Percentiles rank a stretch among this genome's conserved stretches.
phyloP scores from a whole-genome alignment of 2,888 invertebrate species.

The Zygaena filipendulae region DNA sequence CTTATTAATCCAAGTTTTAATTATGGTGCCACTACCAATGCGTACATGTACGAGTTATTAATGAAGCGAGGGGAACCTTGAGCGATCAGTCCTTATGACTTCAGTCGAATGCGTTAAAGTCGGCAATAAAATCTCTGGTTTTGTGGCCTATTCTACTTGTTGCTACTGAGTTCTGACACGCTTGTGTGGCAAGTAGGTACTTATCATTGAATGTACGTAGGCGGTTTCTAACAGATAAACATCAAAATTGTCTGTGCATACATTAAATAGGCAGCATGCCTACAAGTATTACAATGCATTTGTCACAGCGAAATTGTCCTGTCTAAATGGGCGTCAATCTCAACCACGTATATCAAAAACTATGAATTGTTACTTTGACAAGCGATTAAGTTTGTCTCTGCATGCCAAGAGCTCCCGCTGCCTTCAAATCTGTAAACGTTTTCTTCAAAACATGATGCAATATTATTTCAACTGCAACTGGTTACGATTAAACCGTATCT shows the following conservation, averaged over 20 bases:
- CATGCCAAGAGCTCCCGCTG: constrained; percentile 28
- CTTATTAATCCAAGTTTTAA: too few species aligned
- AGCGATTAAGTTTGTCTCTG: constrained; percentile 25
- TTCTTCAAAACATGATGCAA: too few species aligned
- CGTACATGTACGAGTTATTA: too few species aligned
- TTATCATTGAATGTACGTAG: constrained; percentile 24
- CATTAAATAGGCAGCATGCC: constrained; percentile 29
- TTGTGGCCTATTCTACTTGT: constrained; percentile 29
- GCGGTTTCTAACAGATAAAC: constrained; percentile 24
- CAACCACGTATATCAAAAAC: too few species aligned
- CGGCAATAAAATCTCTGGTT: constrained; percentile 25
- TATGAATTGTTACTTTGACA: constrained; percentile 31
- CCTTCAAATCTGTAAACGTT: too few species aligned
- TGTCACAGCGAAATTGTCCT: constrained; percentile 29
- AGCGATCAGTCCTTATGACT: too few species aligned
- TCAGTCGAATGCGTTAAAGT: too few species aligned
- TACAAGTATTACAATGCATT: constrained; percentile 33
- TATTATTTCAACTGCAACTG: too few species aligned
- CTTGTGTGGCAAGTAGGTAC: constrained; percentile 19
- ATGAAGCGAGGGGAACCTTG: too few species aligned
- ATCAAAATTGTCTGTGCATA: constrained; percentile 27
- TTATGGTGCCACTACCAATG: too few species aligned
- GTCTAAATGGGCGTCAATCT: constrained; percentile 37
- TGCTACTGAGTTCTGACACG: too few species aligned
- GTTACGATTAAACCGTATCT: too few species aligned